phyloP scores from a whole-genome alignment of 53 echinoderm and acorn worm genomes.

The Zoroaster sp. region DNA sequence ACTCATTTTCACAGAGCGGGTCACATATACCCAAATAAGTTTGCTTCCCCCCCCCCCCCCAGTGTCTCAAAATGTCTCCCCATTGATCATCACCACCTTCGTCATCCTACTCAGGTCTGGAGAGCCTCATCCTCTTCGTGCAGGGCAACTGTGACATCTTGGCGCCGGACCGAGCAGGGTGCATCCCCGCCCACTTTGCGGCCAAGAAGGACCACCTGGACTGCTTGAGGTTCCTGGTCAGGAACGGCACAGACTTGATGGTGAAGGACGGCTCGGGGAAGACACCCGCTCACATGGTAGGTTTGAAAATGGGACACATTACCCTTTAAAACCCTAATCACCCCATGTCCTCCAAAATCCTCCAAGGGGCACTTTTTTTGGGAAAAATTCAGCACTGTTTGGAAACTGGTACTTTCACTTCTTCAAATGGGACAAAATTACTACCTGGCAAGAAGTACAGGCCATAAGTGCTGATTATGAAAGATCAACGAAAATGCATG shows the following conservation, averaged over 20 bases:
- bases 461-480: too few relatives aligned
- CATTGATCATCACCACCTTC: neutral
- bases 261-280: slow-evolving; percentile 68
- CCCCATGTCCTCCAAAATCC: too few relatives aligned
- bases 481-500: too few relatives aligned
- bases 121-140: slow-evolving; percentile 81
- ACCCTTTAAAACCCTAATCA: too few relatives aligned
- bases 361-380: too few relatives aligned
- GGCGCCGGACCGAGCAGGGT: slow-evolving; percentile 66
- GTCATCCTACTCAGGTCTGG: slow-evolving; percentile 59
- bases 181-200: slow-evolving; percentile 82
- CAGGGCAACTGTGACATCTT: slow-evolving; percentile 87
- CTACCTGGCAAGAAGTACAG: too few relatives aligned
- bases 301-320: too few relatives aligned
- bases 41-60: neutral
- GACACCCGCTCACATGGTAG: slow-evolving; percentile 83
- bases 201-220: slow-evolving; percentile 87
- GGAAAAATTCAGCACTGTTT: too few relatives aligned
- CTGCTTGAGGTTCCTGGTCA: slow-evolving; percentile 88
- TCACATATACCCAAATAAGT: too few relatives aligned
- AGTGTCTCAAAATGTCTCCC: neutral
- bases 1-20: too few relatives aligned
- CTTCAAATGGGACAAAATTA: too few relatives aligned
- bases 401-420: too few relatives aligned
- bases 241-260: slow-evolving; percentile 73